These are phyloP conservation scores for Chloropsis cyanopogon DNA, from an alignment of 2,113 vertebrate species.

Conservation along the genomic window DNA sequence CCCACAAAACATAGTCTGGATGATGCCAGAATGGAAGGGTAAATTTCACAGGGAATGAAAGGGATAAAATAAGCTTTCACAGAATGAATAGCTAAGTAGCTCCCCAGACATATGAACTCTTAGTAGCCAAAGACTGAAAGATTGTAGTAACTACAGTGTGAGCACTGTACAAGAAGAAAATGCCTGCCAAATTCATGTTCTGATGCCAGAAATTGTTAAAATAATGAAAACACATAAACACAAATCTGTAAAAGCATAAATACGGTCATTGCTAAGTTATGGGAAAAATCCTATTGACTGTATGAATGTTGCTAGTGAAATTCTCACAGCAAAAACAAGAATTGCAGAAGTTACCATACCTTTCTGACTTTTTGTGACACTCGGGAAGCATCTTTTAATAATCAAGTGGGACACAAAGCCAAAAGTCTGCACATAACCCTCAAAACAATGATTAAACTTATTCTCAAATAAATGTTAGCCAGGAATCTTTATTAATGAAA, in stretches of 20 bases:
- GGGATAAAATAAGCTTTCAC: conserved; percentile 13
- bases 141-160: not conserved
- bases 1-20: not conserved
- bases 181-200: not conserved
- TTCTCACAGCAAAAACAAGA: not conserved
- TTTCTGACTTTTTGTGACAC: not conserved
- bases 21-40: conserved; percentile 1
- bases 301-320: not conserved
- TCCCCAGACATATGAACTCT: not conserved
- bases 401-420: not conserved
- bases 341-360: not conserved
- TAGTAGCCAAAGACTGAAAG: not conserved
- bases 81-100: not conserved
- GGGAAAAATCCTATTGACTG: not conserved
- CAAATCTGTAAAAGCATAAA: not conserved
- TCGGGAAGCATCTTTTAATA: not conserved
- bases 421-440: not conserved
- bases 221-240: not conserved
- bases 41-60: not conserved
- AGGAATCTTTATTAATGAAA: not conserved
- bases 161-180: not conserved
- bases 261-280: not conserved
- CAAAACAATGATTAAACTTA: not conserved
- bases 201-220: not conserved
- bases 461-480: not conserved